A percentile compares a stretch with the other conserved stretches of the same genome.
phyloP scores from a whole-genome alignment of 1,140 invertebrate species.

The Pissodes strobi region DNA sequence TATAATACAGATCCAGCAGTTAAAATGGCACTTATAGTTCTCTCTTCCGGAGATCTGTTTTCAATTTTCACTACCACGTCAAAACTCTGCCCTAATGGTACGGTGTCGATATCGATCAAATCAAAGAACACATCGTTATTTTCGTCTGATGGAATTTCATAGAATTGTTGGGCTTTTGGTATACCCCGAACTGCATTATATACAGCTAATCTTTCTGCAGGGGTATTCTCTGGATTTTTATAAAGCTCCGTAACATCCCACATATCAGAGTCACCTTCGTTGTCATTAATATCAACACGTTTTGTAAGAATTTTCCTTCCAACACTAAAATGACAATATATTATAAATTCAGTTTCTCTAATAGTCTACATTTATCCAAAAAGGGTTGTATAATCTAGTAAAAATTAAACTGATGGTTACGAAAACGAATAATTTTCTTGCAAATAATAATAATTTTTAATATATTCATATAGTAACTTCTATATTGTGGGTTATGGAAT shows the following conservation, averaged over 20 bases:
- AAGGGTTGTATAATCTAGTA: no score
- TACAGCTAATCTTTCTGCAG: conserved; percentile 66
- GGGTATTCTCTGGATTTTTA: conserved; percentile 70
- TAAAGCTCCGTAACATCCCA: conserved; percentile 72
- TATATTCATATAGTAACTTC: no score
- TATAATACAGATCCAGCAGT: conserved; percentile 69
- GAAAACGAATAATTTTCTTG: no score
- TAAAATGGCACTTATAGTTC: conserved; percentile 67
- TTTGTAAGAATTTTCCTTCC: conserved; percentile 77
- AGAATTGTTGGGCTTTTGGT: conserved; percentile 63
- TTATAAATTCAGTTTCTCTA: conserved; percentile 65
- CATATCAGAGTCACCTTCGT: conserved; percentile 67
- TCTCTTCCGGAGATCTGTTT: conserved; percentile 67
- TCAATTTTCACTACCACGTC: conserved; percentile 67
- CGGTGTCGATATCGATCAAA: conserved; percentile 68
- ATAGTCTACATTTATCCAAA: no score
- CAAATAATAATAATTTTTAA: no score
- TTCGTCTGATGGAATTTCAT: conserved; percentile 60
- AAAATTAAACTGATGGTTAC: no score
- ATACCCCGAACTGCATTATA: conserved; percentile 67
- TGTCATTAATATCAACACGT: conserved; percentile 63
- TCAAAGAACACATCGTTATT: conserved; percentile 67
- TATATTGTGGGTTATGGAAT: no score
- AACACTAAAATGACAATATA: conserved; percentile 56
- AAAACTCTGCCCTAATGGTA: conserved; percentile 70